Evolutionary conservation across 2,888 invertebrate species (phyloP).

Genomic region (Aphrophora alni): DNA sequence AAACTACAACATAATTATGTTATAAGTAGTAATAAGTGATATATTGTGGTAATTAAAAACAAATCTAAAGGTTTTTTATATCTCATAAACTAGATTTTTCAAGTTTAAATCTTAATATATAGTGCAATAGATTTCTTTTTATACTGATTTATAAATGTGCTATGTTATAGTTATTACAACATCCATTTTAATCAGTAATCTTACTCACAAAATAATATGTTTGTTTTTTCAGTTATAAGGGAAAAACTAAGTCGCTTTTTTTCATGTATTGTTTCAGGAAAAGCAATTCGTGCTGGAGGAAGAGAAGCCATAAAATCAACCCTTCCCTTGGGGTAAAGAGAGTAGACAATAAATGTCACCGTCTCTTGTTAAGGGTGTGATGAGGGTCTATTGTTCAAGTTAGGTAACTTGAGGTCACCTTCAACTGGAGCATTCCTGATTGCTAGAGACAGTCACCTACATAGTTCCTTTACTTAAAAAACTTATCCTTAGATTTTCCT

Average conservation of each 20-base stretch:
- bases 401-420: not conserved
- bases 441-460: not conserved
- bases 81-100: too few relatives aligned
- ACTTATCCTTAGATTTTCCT: not conserved
- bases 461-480: not conserved
- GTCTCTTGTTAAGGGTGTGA: not conserved
- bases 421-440: not conserved
- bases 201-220: too few relatives aligned
- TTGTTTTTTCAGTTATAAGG: not conserved
- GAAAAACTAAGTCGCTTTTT: not conserved
- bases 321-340: slow-evolving; percentile 2
- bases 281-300: not conserved
- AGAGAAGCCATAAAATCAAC: slow-evolving; percentile 2
- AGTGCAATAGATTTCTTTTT: too few relatives aligned
- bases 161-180: too few relatives aligned
- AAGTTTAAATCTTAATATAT: too few relatives aligned
- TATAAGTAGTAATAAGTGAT: too few relatives aligned
- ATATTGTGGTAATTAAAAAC: too few relatives aligned
- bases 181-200: too few relatives aligned
- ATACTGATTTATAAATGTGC: too few relatives aligned
- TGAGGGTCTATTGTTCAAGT: slow-evolving; percentile 6
- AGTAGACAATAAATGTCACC: slow-evolving; percentile 1
- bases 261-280: slow-evolving; percentile 4
- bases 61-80: too few relatives aligned
- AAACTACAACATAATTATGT: too few relatives aligned